Percentiles rank a stretch among this genome's conserved stretches.
Evolutionary conservation across 2,888 invertebrate species (phyloP).

Genomic region (Pachydiplax longipennis): DNA sequence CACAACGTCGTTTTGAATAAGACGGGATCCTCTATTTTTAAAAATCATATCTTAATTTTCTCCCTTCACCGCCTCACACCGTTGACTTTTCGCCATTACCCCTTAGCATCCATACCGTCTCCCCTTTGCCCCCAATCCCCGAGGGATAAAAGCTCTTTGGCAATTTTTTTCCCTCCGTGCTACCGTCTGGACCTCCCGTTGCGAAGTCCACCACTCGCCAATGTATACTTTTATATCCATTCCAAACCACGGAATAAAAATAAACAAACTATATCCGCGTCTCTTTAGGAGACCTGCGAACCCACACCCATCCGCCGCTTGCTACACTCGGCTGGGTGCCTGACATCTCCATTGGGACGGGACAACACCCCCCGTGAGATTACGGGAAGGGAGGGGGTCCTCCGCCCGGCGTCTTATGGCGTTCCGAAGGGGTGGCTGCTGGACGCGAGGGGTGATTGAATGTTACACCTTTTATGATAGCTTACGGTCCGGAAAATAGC

Average conservation of each 20-base stretch:
- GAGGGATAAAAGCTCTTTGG: neutral
- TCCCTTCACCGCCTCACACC: neutral
- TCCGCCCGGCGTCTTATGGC: neutral
- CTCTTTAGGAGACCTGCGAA: neutral
- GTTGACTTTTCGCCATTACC: neutral
- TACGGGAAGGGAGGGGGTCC: neutral
- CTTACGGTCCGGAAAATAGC: neutral
- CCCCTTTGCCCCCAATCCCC: neutral
- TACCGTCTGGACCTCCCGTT: slow-evolving; percentile 28
- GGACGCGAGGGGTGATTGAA: neutral
- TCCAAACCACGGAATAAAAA: neutral
- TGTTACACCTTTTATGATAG: neutral
- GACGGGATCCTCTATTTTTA: neutral
- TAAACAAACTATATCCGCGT: neutral
- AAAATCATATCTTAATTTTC: slow-evolving; percentile 6
- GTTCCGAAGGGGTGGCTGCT: neutral
- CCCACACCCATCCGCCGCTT: neutral
- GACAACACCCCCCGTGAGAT: neutral
- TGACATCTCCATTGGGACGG: slow-evolving; percentile 21
- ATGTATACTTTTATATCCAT: neutral
- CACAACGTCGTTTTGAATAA: slow-evolving; percentile 7
- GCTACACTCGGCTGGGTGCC: slow-evolving; percentile 33
- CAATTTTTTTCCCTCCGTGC: slow-evolving; percentile 4
- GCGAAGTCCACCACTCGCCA: neutral
- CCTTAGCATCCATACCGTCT: neutral